phyloP scores from a whole-genome alignment of 2,888 invertebrate species.

The Nomada ferruginata region DNA sequence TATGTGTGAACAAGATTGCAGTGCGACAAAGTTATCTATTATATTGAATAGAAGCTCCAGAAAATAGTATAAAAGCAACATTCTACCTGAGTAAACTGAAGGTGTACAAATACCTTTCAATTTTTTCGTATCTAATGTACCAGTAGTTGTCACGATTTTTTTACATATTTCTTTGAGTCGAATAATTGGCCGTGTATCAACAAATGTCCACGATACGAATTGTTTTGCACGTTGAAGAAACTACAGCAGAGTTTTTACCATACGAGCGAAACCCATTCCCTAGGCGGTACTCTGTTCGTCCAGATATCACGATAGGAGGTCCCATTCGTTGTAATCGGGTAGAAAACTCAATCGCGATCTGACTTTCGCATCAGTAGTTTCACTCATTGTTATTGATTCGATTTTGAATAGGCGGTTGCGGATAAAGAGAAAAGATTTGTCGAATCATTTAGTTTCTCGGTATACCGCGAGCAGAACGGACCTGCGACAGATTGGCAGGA shows the following conservation, averaged over 20 bases:
- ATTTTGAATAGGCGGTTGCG: conserved; percentile 62
- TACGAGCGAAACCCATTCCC: conserved; percentile 54
- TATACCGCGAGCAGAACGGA: conserved; percentile 9
- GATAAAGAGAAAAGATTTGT: conserved; percentile 58
- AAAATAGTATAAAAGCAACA: too few species aligned
- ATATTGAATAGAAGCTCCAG: too few species aligned
- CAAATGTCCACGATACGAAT: not conserved
- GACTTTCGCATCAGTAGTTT: conserved; percentile 73
- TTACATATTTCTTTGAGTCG: too few species aligned
- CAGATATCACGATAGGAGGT: conserved; percentile 73
- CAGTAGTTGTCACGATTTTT: too few species aligned
- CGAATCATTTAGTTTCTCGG: conserved; percentile 41
- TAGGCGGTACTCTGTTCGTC: conserved; percentile 66
- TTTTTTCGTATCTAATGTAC: too few species aligned
- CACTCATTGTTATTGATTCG: conserved; percentile 72
- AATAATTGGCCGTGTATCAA: not conserved
- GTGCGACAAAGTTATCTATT: too few species aligned
- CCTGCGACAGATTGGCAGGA: conserved; percentile 9
- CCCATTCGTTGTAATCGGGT: conserved; percentile 72
- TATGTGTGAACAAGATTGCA: too few species aligned
- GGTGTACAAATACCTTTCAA: too few species aligned
- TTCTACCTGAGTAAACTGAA: too few species aligned
- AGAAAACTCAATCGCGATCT: conserved; percentile 75
- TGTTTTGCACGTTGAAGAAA: conserved; percentile 12
- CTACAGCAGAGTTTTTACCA: not conserved